These are phyloP conservation scores for Neotoxoptera formosana DNA, from an alignment of 1,140 invertebrate species.

Conservation along the genomic window DNA sequence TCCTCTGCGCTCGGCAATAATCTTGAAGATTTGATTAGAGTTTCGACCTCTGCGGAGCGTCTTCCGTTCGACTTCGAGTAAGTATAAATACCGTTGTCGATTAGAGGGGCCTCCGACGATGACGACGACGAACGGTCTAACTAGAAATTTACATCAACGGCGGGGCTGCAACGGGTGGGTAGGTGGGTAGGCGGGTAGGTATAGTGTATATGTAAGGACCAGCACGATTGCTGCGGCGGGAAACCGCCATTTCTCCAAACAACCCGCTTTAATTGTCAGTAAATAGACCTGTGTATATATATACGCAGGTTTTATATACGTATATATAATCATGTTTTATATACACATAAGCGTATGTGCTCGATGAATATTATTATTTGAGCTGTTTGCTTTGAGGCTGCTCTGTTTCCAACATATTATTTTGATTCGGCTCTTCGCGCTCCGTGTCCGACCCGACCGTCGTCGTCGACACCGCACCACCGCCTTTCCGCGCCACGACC, in stretches of 20 bases:
- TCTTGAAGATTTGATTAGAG: not conserved
- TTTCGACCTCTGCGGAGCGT: not conserved
- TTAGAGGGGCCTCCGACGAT: conserved; percentile 9
- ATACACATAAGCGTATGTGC: not conserved
- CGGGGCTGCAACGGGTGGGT: not conserved
- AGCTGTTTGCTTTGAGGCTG: not conserved
- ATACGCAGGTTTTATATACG: not conserved
- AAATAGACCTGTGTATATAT: conserved; percentile 8
- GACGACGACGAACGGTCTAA: not conserved
- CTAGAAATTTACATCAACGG: not conserved
- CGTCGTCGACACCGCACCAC: not conserved
- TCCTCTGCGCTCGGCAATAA: not conserved
- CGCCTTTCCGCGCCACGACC: not conserved
- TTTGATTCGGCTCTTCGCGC: not conserved
- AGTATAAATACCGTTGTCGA: not conserved
- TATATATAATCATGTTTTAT: too few species aligned
- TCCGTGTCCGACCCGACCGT: not conserved
- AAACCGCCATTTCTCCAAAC: conserved; percentile 19
- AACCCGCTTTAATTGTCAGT: conserved; percentile 39
- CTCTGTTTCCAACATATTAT: not conserved
- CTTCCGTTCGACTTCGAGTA: not conserved
- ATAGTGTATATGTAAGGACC: too few species aligned
- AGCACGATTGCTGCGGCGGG: not conserved
- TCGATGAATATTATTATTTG: not conserved
- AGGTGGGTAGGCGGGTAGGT: not conserved